A percentile compares a stretch with the other conserved stretches of the same genome.
Conservation (phyloP, 2,888 invertebrate genomes). For the Incurvaria masculella region DNA sequence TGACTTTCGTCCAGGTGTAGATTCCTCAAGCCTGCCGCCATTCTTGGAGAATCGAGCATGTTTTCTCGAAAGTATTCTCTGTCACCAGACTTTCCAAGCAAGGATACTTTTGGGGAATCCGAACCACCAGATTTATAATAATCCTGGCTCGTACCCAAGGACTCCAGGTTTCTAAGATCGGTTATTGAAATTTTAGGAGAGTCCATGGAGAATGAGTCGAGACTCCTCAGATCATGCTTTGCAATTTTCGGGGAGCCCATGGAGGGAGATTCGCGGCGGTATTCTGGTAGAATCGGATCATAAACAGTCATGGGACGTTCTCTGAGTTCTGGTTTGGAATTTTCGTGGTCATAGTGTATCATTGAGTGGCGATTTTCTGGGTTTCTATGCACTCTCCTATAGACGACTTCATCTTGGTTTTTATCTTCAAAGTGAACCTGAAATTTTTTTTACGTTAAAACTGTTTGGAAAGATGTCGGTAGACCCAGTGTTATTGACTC, state of each 20-base stretch:
- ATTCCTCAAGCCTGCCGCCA: conserved; percentile 42
- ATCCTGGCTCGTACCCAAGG: not conserved
- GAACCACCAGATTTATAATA: not conserved
- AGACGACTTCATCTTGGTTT: conserved; percentile 35
- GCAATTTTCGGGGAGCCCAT: conserved; percentile 44
- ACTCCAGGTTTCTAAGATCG: conserved; percentile 22
- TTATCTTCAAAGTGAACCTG: conserved; percentile 49
- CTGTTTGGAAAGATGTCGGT: no score
- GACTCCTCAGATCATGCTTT: conserved; percentile 37
- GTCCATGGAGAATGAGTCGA: conserved; percentile 46
- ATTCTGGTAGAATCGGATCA: conserved; percentile 45
- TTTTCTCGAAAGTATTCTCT: conserved; percentile 38
- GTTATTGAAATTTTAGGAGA: conserved; percentile 42
- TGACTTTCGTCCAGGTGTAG: conserved; percentile 47
- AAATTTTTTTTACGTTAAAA: no score
- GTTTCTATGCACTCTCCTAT: conserved; percentile 39
- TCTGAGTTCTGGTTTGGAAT: conserved; percentile 38
- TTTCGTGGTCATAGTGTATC: conserved; percentile 49
- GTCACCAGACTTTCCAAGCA: not conserved
- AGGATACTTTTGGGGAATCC: not conserved
- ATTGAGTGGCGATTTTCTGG: conserved; percentile 48
- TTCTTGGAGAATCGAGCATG: conserved; percentile 38
- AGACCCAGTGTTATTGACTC: no score
- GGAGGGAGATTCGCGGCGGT: conserved; percentile 36
- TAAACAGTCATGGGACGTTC: conserved; percentile 46